A percentile compares a stretch with the other conserved stretches of the same genome.
Evolutionary conservation across 2,797 vertebrate species (phyloP).

Genomic region (Gymnothorax reevesii): DNA sequence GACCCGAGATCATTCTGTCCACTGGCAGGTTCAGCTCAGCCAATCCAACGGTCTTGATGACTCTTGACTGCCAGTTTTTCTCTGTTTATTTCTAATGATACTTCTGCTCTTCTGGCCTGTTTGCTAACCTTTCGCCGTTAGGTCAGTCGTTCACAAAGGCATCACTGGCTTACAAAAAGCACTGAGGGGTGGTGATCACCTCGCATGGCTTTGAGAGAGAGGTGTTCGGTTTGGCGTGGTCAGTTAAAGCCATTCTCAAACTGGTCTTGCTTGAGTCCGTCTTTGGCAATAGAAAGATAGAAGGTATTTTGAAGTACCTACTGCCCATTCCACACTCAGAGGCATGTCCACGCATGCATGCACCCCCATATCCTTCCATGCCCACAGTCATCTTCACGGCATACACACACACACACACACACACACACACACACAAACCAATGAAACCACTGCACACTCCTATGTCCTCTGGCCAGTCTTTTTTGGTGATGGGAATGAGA

Average conservation of each 20-base stretch:
- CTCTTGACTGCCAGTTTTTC: too few relatives aligned
- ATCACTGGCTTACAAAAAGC: too few relatives aligned
- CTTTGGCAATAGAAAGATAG: not conserved
- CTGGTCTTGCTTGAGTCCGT: not conserved
- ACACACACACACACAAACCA: not conserved
- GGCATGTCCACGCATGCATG: not conserved
- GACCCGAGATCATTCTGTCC: too few relatives aligned
- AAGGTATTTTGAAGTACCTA: not conserved
- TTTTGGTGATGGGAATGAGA: constrained; percentile 49
- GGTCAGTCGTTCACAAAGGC: too few relatives aligned
- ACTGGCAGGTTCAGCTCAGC: too few relatives aligned
- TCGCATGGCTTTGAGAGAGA: too few relatives aligned
- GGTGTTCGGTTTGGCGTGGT: not conserved
- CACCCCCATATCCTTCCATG: not conserved
- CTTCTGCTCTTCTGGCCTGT: too few relatives aligned
- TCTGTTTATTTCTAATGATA: too few relatives aligned
- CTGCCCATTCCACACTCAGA: too few relatives aligned
- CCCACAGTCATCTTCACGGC: not conserved
- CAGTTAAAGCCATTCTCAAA: not conserved
- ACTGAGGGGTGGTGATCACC: too few relatives aligned
- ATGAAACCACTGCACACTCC: not conserved
- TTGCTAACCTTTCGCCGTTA: too few relatives aligned
- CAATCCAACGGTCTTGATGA: too few relatives aligned
- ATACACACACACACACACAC: not conserved
- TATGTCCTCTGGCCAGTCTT: not conserved